phyloP scores from a whole-genome alignment of 2,113 vertebrate genomes.

The Plestiodon gilberti region DNA sequence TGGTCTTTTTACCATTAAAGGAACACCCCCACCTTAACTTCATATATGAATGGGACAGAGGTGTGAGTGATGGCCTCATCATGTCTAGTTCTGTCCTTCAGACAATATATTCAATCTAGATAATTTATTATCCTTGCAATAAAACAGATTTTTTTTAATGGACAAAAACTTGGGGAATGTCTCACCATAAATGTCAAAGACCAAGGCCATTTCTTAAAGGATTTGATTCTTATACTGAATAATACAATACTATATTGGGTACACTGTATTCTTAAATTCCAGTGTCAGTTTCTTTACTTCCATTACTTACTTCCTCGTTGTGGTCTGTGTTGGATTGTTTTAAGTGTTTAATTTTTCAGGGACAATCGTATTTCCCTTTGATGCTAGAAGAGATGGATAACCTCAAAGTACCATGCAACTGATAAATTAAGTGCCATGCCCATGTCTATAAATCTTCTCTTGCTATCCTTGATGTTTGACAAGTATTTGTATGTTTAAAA shows the following conservation, averaged over 20 bases:
- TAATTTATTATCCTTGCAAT: neutral
- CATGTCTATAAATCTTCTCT: conserved; percentile 21
- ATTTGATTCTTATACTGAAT: neutral
- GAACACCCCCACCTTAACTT: neutral
- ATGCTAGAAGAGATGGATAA: conserved; percentile 25
- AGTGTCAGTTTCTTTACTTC: neutral
- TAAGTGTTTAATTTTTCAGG: conserved; percentile 30
- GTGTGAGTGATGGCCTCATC: neutral
- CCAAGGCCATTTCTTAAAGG: neutral
- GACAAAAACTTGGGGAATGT: neutral
- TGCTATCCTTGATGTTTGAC: conserved; percentile 16
- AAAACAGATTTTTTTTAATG: neutral
- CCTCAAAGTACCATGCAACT: conserved; percentile 27
- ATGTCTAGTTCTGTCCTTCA: neutral
- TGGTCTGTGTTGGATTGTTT: conserved; percentile 15
- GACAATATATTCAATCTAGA: neutral
- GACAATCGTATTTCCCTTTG: conserved; percentile 31
- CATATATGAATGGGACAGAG: neutral
- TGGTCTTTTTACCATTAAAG: neutral
- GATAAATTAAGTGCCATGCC: conserved; percentile 27
- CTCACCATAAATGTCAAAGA: neutral
- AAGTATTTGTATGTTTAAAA: neutral
- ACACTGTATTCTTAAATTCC: neutral
- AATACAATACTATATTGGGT: neutral
- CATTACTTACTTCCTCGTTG: neutral